These are phyloP conservation scores for Mustela erminea DNA, from an alignment of 2,797 vertebrate species.

Conservation along the genomic window DNA sequence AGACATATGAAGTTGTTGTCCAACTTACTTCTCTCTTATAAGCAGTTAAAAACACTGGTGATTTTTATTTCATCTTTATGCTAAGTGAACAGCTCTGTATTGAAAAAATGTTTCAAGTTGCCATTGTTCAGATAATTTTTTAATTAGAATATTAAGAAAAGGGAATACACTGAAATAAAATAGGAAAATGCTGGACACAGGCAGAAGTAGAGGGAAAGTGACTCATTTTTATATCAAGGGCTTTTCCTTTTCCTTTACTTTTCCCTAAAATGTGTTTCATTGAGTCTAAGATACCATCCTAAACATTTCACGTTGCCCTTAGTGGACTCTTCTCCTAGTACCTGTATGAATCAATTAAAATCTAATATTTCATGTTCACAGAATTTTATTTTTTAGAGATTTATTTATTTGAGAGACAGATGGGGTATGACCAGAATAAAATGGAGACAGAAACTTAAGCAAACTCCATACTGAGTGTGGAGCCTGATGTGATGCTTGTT, in stretches of 20 bases:
- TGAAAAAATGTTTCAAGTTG: neutral
- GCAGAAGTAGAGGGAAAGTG: too few relatives aligned
- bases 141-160: neutral
- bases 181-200: neutral
- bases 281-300: fast-evolving
- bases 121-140: neutral
- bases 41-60: neutral
- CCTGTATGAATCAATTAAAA: neutral
- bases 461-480: neutral
- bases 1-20: neutral
- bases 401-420: neutral
- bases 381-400: neutral
- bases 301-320: neutral
- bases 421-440: neutral
- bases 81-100: neutral
- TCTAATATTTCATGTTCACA: neutral
- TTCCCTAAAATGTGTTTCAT: neutral
- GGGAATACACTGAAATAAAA: neutral
- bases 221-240: fast-evolving
- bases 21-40: neutral
- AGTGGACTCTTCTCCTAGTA: neutral
- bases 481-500: neutral
- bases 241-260: neutral
- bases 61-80: neutral
- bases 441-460: neutral